These are phyloP conservation scores for Catostomus latipinnis DNA, from an alignment of 2,797 vertebrate species.

Conservation along the genomic window DNA sequence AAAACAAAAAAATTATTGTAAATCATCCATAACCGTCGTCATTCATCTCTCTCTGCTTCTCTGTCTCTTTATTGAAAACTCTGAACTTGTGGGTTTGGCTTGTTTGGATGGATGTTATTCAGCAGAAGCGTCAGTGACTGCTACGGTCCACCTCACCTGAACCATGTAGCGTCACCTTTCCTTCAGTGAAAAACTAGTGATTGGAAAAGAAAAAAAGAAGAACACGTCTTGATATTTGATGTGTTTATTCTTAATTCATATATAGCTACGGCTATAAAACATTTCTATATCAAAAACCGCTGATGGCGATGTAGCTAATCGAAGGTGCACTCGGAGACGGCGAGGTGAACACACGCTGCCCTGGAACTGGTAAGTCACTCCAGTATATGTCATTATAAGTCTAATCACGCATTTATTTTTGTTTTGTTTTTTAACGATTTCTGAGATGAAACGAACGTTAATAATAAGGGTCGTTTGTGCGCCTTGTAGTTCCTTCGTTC, in stretches of 20 bases:
- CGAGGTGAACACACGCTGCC: background rate
- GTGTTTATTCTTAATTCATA: background rate
- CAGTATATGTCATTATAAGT: background rate
- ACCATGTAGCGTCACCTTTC: background rate
- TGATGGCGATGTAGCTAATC: conserved; percentile 6
- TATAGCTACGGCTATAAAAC: background rate
- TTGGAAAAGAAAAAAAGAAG: background rate
- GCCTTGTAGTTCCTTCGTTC: background rate
- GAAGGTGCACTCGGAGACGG: conserved; percentile 10
- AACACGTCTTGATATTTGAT: background rate
- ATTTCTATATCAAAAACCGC: background rate
- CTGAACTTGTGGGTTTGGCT: conserved; percentile 40
- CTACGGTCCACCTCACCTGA: conserved; percentile 23
- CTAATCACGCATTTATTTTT: background rate
- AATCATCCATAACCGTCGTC: background rate
- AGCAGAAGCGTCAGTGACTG: conserved; percentile 12
- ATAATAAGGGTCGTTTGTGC: background rate
- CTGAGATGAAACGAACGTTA: background rate
- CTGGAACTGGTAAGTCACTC: conserved; percentile 23
- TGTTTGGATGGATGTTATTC: conserved; percentile 11
- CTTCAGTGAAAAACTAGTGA: background rate
- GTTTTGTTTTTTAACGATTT: too few species aligned
- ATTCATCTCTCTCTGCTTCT: conserved; percentile 6
- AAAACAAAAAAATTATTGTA: background rate
- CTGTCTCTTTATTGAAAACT: background rate